Conservation (phyloP, 2,888 invertebrate species). For the Platynereis dumerilii region DNA sequence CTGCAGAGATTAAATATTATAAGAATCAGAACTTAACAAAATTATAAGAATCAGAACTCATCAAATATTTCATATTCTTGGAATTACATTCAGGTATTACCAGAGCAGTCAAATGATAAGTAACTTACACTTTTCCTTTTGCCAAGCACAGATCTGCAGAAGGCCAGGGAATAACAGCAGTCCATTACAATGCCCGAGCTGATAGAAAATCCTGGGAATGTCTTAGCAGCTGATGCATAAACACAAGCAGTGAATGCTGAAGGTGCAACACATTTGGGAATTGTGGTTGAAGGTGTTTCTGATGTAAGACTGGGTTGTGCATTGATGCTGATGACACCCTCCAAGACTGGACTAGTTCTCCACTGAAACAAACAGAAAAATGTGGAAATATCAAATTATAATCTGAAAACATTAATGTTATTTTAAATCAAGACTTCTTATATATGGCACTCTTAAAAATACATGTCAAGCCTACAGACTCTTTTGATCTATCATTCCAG, state of each 20-base stretch:
- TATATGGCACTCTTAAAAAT: too few relatives aligned
- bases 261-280: background rate
- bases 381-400: background rate
- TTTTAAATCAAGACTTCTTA: too few relatives aligned
- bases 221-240: background rate
- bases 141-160: constrained; percentile 15
- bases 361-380: constrained; percentile 10
- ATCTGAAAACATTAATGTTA: too few relatives aligned
- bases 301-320: background rate
- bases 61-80: too few relatives aligned
- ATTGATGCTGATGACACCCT: background rate
- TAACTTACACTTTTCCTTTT: constrained; percentile 12
- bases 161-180: constrained; percentile 7
- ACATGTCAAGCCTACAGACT: too few relatives aligned
- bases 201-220: background rate
- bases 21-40: too few relatives aligned
- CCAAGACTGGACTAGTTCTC: background rate
- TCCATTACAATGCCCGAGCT: constrained; percentile 12
- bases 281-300: constrained; percentile 2
- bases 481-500: too few relatives aligned
- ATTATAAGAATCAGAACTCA: too few relatives aligned
- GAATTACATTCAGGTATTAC: too few relatives aligned
- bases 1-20: too few relatives aligned
- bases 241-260: constrained; percentile 9
- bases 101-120: too few relatives aligned